Evolutionary conservation across 2,113 vertebrate genomes (phyloP), one percentile per base, ranked within the genome.

Genomic region (Tapirus terrestris): DNA sequence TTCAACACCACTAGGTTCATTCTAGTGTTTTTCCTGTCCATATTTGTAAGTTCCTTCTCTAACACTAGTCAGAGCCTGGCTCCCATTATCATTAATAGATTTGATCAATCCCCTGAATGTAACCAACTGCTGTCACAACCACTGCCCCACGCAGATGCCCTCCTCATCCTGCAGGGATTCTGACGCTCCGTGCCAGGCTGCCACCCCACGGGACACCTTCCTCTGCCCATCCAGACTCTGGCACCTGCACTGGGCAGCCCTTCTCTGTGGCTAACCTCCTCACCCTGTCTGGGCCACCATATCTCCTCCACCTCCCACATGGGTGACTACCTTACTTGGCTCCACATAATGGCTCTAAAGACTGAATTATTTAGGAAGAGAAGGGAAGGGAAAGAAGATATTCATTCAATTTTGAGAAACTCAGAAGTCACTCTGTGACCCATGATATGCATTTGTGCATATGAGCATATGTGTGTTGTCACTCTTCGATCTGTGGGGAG

Each of bases 271-370:
- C 13, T 61, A 33, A 53, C 63, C 65, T 67, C 60, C 61, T 76
- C 20, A 31, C 51, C 48, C 3, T 58, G 0, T 68, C 60, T 70
- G 23, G n/a, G 21, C 12, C 27, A 61, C 39, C 48, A 3, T 9
- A 1, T 21, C 6, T 9, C 25, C 18, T 72, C 39, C 25, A 73
- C 6, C 5, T 12, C 1, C 21, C 0, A 0, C 7, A 4, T 7
- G 8, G 23, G 17, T 25, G 29, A 77, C 48, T 48, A 4, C 56
- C 73, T 94, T 86, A 43, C 60, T 53, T 12, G 1, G 43, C 2
- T 27, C 87, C 13, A 10, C 0, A 33, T 27, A 75, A 63, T 23
- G 45, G 48, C 67, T 67, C 43, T 60, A 67, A 67, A 43, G 48
- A 70, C 63, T 83, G 8, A 82, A 88, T 58, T 82, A 76, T 45